Conservation (phyloP, 2,797 vertebrate species). For the Tarsius wallacei region DNA sequence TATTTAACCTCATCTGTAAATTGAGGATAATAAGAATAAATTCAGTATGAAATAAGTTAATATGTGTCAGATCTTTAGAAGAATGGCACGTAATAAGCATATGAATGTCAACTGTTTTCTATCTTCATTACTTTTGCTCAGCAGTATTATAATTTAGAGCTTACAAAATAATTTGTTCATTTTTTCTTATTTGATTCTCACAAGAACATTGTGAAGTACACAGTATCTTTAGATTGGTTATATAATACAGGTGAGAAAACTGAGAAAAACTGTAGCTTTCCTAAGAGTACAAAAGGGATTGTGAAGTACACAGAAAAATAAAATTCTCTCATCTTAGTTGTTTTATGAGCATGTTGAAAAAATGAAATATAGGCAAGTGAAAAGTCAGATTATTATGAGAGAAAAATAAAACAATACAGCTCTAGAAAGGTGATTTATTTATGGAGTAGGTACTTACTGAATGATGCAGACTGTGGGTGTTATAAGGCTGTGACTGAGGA, state of each 20-base stretch:
- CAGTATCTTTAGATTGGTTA: neutral
- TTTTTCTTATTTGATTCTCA: slow-evolving; percentile 38
- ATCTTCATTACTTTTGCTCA: slow-evolving; percentile 49
- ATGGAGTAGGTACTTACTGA: neutral
- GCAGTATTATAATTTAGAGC: slow-evolving; percentile 37
- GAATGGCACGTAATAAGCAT: neutral
- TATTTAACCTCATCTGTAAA: slow-evolving; percentile 28
- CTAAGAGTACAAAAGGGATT: slow-evolving; percentile 8
- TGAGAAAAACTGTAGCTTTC: neutral
- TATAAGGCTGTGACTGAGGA: neutral
- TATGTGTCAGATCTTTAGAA: neutral
- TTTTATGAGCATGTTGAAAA: slow-evolving; percentile 35
- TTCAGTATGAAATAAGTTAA: neutral
- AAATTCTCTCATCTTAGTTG: slow-evolving; percentile 20
- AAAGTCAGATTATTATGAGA: neutral
- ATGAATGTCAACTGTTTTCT: neutral
- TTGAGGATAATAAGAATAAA: neutral
- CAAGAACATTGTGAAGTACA: neutral
- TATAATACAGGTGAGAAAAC: neutral
- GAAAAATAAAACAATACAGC: neutral
- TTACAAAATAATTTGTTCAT: slow-evolving; percentile 42
- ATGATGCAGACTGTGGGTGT: neutral
- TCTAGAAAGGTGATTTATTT: neutral
- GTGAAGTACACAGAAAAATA: neutral
- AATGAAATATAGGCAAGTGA: neutral